These are phyloP conservation scores for Coronaproctus castanopsis DNA, from an alignment of 2,888 invertebrate species.

Conservation along the genomic window DNA sequence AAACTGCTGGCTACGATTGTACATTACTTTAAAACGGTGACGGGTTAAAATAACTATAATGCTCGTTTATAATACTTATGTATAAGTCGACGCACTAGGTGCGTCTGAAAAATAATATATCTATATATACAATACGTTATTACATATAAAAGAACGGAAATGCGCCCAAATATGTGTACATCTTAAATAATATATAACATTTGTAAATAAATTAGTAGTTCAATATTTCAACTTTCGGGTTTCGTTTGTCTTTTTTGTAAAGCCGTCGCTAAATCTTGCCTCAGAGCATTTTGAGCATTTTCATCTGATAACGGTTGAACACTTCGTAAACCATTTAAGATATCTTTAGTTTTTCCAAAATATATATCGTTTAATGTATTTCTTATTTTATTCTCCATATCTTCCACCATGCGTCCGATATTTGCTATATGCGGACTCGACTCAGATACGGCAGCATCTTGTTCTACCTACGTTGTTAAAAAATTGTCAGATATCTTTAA, in stretches of 20 bases:
- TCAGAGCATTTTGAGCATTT: slow-evolving; percentile 59
- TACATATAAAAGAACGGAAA: no score
- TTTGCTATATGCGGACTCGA: slow-evolving; percentile 94
- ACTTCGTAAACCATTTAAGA: slow-evolving; percentile 76
- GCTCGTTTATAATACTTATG: no score
- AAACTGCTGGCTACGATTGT: no score
- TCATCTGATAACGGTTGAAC: slow-evolving; percentile 69
- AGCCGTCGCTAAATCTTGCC: slow-evolving; percentile 66
- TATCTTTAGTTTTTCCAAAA: slow-evolving; percentile 97
- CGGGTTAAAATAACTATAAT: no score
- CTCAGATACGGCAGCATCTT: slow-evolving; percentile 75
- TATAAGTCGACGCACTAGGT: no score
- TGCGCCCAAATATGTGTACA: no score
- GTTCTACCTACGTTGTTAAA: slow-evolving; percentile 48
- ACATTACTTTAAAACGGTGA: no score
- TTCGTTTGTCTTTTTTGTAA: slow-evolving; percentile 63
- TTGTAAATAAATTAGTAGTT: slow-evolving; percentile 3
- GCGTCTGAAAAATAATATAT: no score
- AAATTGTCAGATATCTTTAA: no score
- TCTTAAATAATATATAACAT: no score
- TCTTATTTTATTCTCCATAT: slow-evolving; percentile 99
- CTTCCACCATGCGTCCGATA: slow-evolving; percentile 96
- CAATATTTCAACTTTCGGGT: slow-evolving; percentile 15
- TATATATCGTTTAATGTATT: slow-evolving; percentile 96
- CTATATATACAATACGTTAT: no score